Conservation (phyloP, 2,888 invertebrate species). For the Oeneis ivallda region DNA sequence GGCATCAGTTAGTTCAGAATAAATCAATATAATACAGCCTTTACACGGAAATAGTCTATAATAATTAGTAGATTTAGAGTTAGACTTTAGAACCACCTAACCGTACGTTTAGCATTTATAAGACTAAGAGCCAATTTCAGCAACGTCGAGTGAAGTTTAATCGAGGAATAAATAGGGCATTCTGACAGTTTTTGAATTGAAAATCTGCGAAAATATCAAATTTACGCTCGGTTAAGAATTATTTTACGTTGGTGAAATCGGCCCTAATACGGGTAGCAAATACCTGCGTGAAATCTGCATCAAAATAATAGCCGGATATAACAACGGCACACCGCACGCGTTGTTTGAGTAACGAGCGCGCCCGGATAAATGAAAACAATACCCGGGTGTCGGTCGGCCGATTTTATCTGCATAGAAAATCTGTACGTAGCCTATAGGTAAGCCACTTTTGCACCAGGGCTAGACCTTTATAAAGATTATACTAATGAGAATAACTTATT, state of each 20-base stretch:
- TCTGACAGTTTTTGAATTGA: too few species aligned
- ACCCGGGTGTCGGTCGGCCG: conserved; percentile 54
- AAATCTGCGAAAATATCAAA: too few species aligned
- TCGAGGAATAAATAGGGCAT: too few species aligned
- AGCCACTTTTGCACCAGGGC: neutral
- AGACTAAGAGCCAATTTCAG: too few species aligned
- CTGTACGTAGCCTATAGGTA: conserved; percentile 35
- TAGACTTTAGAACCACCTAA: neutral
- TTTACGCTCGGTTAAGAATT: too few species aligned
- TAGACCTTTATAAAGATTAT: neutral
- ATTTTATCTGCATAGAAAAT: conserved; percentile 57
- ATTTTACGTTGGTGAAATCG: too few species aligned
- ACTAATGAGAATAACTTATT: neutral
- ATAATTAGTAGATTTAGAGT: too few species aligned
- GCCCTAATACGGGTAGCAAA: conserved; percentile 14
- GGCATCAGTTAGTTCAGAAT: too few species aligned
- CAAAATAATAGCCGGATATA: conserved; percentile 44
- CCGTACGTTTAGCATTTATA: neutral
- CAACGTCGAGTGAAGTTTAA: too few species aligned
- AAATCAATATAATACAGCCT: too few species aligned
- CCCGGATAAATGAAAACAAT: conserved; percentile 57
- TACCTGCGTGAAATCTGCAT: conserved; percentile 41
- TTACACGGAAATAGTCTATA: too few species aligned
- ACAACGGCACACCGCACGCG: conserved; percentile 39
- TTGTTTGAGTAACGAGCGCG: conserved; percentile 58